These are phyloP conservation scores for Lapara coniferarum DNA, from an alignment of 2,888 invertebrate genomes.

Conservation along the genomic window DNA sequence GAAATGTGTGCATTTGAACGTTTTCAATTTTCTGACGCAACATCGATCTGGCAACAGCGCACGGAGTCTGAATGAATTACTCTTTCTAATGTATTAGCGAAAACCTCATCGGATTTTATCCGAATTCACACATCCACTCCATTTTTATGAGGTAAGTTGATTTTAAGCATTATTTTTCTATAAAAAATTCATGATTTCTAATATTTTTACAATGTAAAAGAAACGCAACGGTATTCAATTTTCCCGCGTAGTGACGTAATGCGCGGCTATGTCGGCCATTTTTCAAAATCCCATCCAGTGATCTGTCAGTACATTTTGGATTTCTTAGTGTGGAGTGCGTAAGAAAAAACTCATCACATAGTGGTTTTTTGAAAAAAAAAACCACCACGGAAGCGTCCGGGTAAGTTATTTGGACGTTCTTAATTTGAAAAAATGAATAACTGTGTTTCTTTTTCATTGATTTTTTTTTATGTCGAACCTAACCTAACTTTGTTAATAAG, in stretches of 20 bases:
- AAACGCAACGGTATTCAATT: constrained; percentile 62
- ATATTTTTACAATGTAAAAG: constrained; percentile 34
- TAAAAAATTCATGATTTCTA: constrained; percentile 22
- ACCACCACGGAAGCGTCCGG: constrained; percentile 79
- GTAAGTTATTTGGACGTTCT: constrained; percentile 59
- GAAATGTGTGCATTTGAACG: constrained; percentile 77
- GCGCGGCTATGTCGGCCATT: constrained; percentile 59
- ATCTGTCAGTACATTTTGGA: constrained; percentile 62
- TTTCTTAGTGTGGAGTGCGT: constrained; percentile 65
- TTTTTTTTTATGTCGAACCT: constrained; percentile 43
- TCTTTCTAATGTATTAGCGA: constrained; percentile 68
- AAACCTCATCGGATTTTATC: constrained; percentile 53
- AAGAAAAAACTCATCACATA: constrained; percentile 60
- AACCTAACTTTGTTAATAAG: constrained; percentile 54
- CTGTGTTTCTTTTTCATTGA: constrained; percentile 42
- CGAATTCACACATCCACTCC: constrained; percentile 50
- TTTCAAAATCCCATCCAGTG: constrained; percentile 68
- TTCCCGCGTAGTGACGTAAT: constrained; percentile 80
- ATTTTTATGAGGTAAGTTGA: constrained; percentile 72
- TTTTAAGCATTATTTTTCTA: constrained; percentile 28
- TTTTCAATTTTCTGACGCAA: constrained; percentile 78
- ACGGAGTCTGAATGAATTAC: constrained; percentile 67
- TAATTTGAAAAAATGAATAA: constrained; percentile 32
- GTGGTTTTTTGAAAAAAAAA: constrained; percentile 59
- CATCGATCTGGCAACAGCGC: constrained; percentile 80